Evolutionary conservation across 2,797 vertebrate species (phyloP).

Genomic region (Sebastes hubbsi): DNA sequence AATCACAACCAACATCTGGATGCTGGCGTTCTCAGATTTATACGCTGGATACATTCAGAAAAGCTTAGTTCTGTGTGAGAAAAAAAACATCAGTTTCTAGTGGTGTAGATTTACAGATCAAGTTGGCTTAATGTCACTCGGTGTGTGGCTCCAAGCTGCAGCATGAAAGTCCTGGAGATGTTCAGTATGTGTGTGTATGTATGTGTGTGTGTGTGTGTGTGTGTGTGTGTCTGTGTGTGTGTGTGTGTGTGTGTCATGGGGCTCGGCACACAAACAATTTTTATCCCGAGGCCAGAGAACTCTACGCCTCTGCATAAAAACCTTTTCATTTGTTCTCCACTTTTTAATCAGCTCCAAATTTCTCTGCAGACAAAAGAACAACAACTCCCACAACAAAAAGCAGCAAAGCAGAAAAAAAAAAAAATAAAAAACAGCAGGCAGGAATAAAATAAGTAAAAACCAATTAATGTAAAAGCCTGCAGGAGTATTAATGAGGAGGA

Average conservation of each 20-base stretch:
- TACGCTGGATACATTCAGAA: not conserved
- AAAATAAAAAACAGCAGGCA: not conserved
- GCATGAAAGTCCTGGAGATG: not conserved
- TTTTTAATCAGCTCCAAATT: constrained; percentile 28
- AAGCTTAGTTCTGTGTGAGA: not conserved
- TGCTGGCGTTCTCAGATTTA: not conserved
- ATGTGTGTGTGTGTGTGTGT: not conserved
- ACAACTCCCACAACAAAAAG: constrained; percentile 6
- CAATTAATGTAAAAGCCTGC: constrained; percentile 54
- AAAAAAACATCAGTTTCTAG: not conserved
- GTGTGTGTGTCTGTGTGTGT: not conserved
- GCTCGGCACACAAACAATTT: constrained; percentile 6
- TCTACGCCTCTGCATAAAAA: constrained; percentile 24
- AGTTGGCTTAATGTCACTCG: not conserved
- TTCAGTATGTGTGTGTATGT: not conserved
- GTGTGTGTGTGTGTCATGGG: not conserved
- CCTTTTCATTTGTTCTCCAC: constrained; percentile 23
- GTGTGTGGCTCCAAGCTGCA: not conserved
- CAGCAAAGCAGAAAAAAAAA: not conserved
- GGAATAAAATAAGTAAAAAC: constrained; percentile 24
- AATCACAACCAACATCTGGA: too few relatives aligned
- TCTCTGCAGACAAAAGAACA: not conserved
- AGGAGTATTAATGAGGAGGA: constrained; percentile 52
- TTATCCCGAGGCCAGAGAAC: constrained; percentile 8
- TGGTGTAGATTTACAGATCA: not conserved